A percentile compares a stretch with the other conserved stretches of the same genome.
phyloP scores from a whole-genome alignment of 2,797 vertebrate genomes.

The Sphaeramia orbicularis region DNA sequence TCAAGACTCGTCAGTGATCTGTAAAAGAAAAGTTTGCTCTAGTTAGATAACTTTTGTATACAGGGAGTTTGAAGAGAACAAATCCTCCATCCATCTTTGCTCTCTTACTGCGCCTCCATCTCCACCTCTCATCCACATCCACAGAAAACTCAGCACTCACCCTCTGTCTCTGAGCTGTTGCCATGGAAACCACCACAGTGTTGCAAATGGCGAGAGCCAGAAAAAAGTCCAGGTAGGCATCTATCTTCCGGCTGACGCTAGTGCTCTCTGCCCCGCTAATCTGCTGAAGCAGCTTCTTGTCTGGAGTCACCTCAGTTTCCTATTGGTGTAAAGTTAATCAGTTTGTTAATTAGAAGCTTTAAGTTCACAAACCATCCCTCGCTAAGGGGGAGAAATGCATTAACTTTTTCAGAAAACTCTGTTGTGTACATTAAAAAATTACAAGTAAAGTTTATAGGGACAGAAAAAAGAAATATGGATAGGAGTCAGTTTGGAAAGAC shows the following conservation, averaged over 20 bases:
- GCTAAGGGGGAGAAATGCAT: slow-evolving; percentile 20
- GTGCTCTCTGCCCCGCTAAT: slow-evolving; percentile 80
- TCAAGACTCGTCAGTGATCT: not conserved
- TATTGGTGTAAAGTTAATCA: slow-evolving; percentile 73
- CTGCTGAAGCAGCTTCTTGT: slow-evolving; percentile 88
- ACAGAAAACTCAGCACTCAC: slow-evolving; percentile 81
- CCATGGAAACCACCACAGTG: slow-evolving; percentile 95
- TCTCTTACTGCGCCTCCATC: slow-evolving; percentile 48
- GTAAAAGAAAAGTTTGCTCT: not conserved
- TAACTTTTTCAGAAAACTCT: slow-evolving; percentile 4
- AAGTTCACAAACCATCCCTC: slow-evolving; percentile 33
- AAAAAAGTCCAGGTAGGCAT: slow-evolving; percentile 93
- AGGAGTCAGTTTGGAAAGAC: slow-evolving; percentile 8
- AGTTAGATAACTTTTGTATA: slow-evolving; percentile 5
- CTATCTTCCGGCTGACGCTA: slow-evolving; percentile 57
- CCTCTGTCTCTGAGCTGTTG: slow-evolving; percentile 90
- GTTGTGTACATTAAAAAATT: not conserved
- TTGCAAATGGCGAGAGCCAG: slow-evolving; percentile 96
- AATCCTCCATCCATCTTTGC: slow-evolving; percentile 32
- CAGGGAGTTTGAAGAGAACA: slow-evolving; percentile 14
- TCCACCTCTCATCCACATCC: slow-evolving; percentile 54
- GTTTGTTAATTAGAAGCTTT: slow-evolving; percentile 56
- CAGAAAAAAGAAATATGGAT: slow-evolving; percentile 15
- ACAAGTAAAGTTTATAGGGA: not conserved
- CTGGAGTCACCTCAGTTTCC: slow-evolving; percentile 95